A percentile compares a stretch with the other conserved stretches of the same genome.
These are phyloP conservation scores for Trichomalopsis sarcophagae DNA, from an alignment of 1,140 invertebrate genomes.

Conservation along the genomic window DNA sequence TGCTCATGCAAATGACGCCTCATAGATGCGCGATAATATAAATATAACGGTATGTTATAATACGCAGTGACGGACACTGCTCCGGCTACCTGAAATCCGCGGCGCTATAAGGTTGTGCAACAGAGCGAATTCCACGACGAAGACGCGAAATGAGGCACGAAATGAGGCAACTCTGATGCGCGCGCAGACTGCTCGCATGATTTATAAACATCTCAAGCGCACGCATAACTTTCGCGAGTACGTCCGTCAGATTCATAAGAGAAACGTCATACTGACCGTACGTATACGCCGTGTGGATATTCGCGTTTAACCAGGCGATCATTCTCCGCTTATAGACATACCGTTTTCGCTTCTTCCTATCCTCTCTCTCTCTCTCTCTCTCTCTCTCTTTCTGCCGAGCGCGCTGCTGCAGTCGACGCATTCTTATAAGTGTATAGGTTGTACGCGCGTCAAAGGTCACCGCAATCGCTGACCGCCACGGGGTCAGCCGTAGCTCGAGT, in stretches of 20 bases:
- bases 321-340: neutral
- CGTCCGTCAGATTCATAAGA: neutral
- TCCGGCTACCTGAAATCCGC: neutral
- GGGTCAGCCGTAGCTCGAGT: neutral
- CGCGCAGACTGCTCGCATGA: neutral
- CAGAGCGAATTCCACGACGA: no score
- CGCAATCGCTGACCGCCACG: neutral
- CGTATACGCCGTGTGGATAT: neutral
- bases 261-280: neutral
- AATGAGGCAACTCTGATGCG: neutral
- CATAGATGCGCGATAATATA: conserved; percentile 30
- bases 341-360: neutral
- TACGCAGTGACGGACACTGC: neutral
- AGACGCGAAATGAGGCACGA: neutral
- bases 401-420: neutral
- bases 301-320: conserved; percentile 7
- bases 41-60: neutral
- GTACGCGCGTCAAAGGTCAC: neutral
- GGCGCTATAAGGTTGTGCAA: neutral
- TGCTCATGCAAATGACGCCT: conserved; percentile 38
- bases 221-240: conserved; percentile 11
- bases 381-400: no score
- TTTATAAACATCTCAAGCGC: conserved; percentile 11
- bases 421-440: neutral
- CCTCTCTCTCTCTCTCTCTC: no score